Evolutionary conservation across 2,797 vertebrate species (phyloP).

Genomic region (Phoxinus dragarum): DNA sequence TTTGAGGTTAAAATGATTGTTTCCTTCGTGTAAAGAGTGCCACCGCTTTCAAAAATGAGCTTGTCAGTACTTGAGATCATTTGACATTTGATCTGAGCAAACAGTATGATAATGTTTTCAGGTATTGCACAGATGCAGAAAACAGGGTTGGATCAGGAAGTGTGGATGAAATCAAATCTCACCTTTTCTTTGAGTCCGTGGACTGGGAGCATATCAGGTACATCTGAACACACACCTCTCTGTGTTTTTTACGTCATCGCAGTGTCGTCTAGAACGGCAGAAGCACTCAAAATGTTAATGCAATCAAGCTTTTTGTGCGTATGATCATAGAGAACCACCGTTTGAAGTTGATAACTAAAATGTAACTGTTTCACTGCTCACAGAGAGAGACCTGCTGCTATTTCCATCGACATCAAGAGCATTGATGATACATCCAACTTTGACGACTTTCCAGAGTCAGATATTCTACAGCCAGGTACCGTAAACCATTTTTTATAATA

Average conservation of each 20-base stretch:
- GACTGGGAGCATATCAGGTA: constrained; percentile 99
- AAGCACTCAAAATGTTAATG: not conserved
- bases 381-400: constrained; percentile 95
- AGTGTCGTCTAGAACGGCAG: not conserved
- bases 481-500: not conserved
- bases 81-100: not conserved
- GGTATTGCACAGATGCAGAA: constrained; percentile 94
- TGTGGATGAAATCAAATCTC: constrained; percentile 95
- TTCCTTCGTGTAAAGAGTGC: not conserved
- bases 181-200: constrained; percentile 93
- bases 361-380: not conserved
- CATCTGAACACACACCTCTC: not conserved
- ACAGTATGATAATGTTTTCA: constrained; percentile 64
- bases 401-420: constrained; percentile 96
- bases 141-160: constrained; percentile 91
- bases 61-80: not conserved
- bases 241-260: not conserved
- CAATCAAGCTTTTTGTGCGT: not conserved
- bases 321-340: not conserved
- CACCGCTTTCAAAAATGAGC: not conserved
- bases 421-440: constrained; percentile 98
- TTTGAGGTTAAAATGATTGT: constrained; percentile 1
- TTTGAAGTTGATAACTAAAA: constrained; percentile 9
- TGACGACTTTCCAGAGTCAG: constrained; percentile 96
- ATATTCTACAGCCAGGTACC: constrained; percentile 92